Percentiles rank a stretch among this genome's conserved stretches.
Conservation (phyloP, 2,113 vertebrate species). For the Strix uralensis region DNA sequence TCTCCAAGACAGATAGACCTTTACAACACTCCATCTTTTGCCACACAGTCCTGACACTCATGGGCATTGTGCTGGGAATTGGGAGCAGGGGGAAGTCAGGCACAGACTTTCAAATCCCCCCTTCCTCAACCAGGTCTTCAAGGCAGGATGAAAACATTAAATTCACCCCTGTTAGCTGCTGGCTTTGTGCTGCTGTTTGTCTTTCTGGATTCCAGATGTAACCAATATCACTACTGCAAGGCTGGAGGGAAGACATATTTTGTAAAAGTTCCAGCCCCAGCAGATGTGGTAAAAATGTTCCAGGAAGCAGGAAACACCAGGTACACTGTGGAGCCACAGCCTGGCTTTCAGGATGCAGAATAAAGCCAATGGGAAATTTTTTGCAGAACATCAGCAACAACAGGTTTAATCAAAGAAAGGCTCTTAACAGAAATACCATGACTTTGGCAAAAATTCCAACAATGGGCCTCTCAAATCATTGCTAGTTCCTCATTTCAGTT, state of each 20-base stretch:
- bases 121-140: neutral
- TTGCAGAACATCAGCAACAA: neutral
- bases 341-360: neutral
- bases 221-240: neutral
- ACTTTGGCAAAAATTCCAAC: neutral
- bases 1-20: neutral
- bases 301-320: conserved; percentile 5
- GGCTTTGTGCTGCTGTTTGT: neutral
- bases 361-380: neutral
- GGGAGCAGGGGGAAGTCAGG: neutral
- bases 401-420: neutral
- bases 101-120: neutral
- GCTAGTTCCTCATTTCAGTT: neutral
- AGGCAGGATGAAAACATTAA: neutral
- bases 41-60: neutral
- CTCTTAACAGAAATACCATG: neutral
- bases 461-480: neutral
- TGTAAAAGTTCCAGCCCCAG: neutral
- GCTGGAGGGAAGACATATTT: neutral
- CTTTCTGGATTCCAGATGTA: neutral
- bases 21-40: neutral
- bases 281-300: neutral
- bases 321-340: neutral
- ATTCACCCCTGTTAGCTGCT: neutral
- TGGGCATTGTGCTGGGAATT: neutral